Evolutionary conservation across 2,113 vertebrate species (phyloP).

Genomic region (Hyla sarda): DNA sequence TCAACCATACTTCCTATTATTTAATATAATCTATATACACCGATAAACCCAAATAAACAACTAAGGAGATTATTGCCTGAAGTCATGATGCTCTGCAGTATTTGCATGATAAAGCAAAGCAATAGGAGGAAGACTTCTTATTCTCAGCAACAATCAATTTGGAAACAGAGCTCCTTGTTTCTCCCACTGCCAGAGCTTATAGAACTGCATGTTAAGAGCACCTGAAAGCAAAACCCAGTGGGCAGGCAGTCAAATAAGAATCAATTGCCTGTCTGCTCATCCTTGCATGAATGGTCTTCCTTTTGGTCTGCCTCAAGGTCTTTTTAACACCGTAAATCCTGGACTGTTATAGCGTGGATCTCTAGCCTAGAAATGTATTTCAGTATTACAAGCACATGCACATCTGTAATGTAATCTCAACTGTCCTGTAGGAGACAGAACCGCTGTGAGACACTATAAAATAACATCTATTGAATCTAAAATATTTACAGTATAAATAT

Average conservation of each 20-base stretch:
- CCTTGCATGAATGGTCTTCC: constrained; percentile 28
- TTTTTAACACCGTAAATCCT: constrained; percentile 19
- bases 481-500: no score
- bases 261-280: constrained; percentile 48
- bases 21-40: constrained; percentile 4
- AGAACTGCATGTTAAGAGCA: constrained; percentile 47
- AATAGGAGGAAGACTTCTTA: constrained; percentile 22
- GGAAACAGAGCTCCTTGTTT: constrained; percentile 51
- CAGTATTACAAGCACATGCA: constrained; percentile 43
- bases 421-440: constrained; percentile 14
- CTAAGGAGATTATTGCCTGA: constrained; percentile 18
- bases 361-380: constrained; percentile 37
- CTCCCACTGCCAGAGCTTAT: constrained; percentile 45
- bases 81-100: constrained; percentile 3
- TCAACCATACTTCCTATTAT: background rate
- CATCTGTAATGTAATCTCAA: constrained; percentile 31
- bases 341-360: constrained; percentile 30
- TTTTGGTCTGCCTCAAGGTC: constrained; percentile 50
- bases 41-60: constrained; percentile 27
- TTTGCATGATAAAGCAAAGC: constrained; percentile 29
- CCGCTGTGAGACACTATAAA: constrained; percentile 10
- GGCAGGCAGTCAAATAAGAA: constrained; percentile 52
- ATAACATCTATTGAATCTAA: constrained; percentile 37
- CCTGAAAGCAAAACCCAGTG: constrained; percentile 46
- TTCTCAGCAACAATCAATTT: constrained; percentile 45